Base-by-base conservation (phyloP, 2,888 invertebrate species). In the Lepetodrilus schrolli region DNA sequence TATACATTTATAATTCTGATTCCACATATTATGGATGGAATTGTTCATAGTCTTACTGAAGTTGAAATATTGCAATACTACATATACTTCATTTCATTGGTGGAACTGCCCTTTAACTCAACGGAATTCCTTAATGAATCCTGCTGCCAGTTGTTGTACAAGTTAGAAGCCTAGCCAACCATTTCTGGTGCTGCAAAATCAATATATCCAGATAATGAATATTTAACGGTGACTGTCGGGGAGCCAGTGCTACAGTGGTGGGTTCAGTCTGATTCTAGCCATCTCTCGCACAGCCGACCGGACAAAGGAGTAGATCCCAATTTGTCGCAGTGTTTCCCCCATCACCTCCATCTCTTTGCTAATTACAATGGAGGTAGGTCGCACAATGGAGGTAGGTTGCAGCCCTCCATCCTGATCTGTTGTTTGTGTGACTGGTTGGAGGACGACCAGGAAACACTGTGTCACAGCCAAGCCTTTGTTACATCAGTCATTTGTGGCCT, bases 231-330 rank as follows among this genome's bases (percentile, higher is more conserved):
- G 17, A 34, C 58, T 30, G 58, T 30, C 58, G 23, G 58, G 34
- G 58, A 34, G 58, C 34, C 17, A 34, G 13, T 58, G 58, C 17
- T 26, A 17, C 21, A 34, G 58, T 58, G 10, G 47, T 48, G 30
- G 58, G 30, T 26, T 58, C 58, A 58, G 58, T 58, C 58, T 58
- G 34, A 30, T 58, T 58, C 30, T 30, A 58, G 58, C 58, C 58
- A 34, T 34, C 50, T 50, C n/a, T n/a, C 58, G 58, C 34, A 34
- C 34, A 1, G 58, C 17, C 13, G 13, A 30, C 30, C 30, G 30
- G 58, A 58, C 58, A 58, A 58, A 58, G 58, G 58, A 34, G 8
- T 13, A 51, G 34, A 58, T 17, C 10, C 26, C 30, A 10, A 34
- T 13, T 10, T 13, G 17, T 23, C 23, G 30, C 26, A 4, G 8